Evolutionary conservation across 2,113 vertebrate species (phyloP), one percentile per base, ranked within the genome.

Genomic region (Otocyon megalotis): DNA sequence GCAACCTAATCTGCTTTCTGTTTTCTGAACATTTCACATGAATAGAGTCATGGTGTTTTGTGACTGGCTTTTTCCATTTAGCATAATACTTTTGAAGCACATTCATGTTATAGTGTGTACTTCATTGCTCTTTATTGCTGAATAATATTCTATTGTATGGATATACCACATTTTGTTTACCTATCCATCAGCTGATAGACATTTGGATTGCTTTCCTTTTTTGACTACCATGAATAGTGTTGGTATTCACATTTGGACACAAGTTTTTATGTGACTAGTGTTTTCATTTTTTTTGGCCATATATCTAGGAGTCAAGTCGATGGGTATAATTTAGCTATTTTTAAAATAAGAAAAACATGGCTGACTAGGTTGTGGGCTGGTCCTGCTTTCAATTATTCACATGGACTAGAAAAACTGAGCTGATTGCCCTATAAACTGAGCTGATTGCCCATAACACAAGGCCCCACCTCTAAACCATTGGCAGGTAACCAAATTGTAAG

Each of bases 221-320:
- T 54, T 10, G 48, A 35, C 12, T 22, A 20, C 37, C 58, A 0
- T 50, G 50, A 87, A 92, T 53, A 62, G 82, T 22, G 22, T 24
- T 72, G 69, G 3, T 32, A 74, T 28, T n/a, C 77, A 94, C 80
- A 60, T 43, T 50, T 1, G 0, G 24, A 60, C 32, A 50, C 30
- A 63, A 9, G 3, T 60, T 96, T 94, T 92, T 88, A 56, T n/a
- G 58, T 65, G 24, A n/a, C 76, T 26, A 69, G 20, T 53, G 65
- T 86, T 96, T 97, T 80, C 37, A 84, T 87, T 93, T 96, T 69
- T 96, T 22, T 86, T 77, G 71, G 89, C 53, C 92, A 91, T 94
- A 90, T 17, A 88, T 10, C 54, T 84, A 72, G 56, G 19, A 37
- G 71, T 80, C 32, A 43, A 63, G 56, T 63, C 80, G 26, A 50